These are phyloP conservation scores for Cantharis lateralis DNA, from an alignment of 2,888 invertebrate species.

Conservation along the genomic window DNA sequence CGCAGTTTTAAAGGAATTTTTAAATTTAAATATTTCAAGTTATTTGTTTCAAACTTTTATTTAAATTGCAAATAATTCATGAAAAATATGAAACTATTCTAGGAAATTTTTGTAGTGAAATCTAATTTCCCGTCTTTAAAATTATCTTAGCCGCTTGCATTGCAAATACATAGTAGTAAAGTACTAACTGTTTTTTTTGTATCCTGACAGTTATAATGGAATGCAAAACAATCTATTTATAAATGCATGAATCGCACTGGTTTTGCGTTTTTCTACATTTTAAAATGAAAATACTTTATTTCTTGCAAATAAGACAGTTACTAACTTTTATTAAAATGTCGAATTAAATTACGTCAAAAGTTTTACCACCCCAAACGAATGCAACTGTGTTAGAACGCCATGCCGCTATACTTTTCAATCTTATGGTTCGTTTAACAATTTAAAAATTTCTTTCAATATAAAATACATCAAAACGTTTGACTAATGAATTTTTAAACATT, in stretches of 20 bases:
- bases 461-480: neutral
- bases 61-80: neutral
- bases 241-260: constrained; percentile 22
- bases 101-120: constrained; percentile 15
- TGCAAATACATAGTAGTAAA: constrained; percentile 2
- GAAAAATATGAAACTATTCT: constrained; percentile 14
- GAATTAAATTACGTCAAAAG: constrained; percentile 27
- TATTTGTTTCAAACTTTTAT: neutral
- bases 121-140: constrained; percentile 20
- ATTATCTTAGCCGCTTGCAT: constrained; percentile 13
- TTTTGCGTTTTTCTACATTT: neutral
- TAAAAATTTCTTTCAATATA: neutral
- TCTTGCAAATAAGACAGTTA: constrained; percentile 30
- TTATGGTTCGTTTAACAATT: neutral
- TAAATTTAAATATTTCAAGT: neutral
- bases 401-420: neutral
- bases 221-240: constrained; percentile 31
- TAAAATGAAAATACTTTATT: constrained; percentile 23
- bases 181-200: constrained; percentile 17
- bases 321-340: constrained; percentile 30
- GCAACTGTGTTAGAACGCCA: neutral
- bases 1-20: neutral
- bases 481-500: neutral
- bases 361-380: constrained; percentile 5
- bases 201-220: constrained; percentile 10